Evolutionary conservation across 2,113 vertebrate species (phyloP).

Genomic region (Nesogale talazaci): DNA sequence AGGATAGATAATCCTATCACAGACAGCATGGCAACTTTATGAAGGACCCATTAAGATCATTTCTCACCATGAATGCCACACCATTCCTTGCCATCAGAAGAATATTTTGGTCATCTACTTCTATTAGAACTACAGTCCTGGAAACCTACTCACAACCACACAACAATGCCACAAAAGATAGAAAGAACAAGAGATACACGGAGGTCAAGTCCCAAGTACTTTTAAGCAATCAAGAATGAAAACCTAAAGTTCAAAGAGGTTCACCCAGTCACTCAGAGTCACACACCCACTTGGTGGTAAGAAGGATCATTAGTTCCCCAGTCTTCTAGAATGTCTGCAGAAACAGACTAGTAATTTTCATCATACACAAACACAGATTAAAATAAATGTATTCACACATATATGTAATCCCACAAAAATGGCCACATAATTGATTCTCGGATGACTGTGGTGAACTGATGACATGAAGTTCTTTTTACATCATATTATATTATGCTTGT

Average conservation of each 20-base stretch:
- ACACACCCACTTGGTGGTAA: background rate
- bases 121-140: too few relatives aligned
- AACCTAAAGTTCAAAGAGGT: background rate
- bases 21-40: too few relatives aligned
- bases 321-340: background rate
- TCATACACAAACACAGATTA: constrained; percentile 6
- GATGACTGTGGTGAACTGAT: constrained; percentile 30
- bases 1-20: too few relatives aligned
- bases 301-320: constrained; percentile 12
- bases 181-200: background rate
- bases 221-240: background rate
- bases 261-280: background rate
- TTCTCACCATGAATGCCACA: too few relatives aligned
- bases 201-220: background rate
- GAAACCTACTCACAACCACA: background rate
- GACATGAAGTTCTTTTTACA: constrained; percentile 29
- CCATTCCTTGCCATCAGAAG: too few relatives aligned
- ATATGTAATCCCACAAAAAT: constrained; percentile 62
- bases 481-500: constrained; percentile 38
- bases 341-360: constrained; percentile 34
- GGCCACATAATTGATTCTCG: constrained; percentile 46
- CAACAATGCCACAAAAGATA: background rate
- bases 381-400: constrained; percentile 41
- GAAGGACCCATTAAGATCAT: too few relatives aligned
- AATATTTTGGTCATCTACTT: too few relatives aligned